Conservation (phyloP, 2,888 invertebrate species). For the Thymelicus acteon region DNA sequence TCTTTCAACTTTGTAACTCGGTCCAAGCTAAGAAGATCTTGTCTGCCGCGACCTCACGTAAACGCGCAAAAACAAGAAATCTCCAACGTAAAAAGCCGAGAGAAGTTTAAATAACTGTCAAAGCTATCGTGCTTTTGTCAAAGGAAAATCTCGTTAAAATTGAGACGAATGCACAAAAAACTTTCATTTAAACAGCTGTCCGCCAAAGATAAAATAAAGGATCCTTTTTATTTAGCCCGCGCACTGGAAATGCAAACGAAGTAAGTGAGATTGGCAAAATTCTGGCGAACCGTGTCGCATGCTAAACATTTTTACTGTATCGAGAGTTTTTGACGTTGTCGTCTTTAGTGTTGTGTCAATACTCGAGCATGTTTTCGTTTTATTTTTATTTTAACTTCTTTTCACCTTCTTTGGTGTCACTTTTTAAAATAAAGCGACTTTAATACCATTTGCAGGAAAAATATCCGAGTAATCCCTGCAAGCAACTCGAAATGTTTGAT, state of each 20-base stretch:
- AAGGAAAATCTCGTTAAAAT: slow-evolving; percentile 69
- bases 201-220: slow-evolving; percentile 66
- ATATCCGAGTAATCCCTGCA: not conserved
- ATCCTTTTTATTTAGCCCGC: slow-evolving; percentile 52
- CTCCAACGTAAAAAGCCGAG: slow-evolving; percentile 54
- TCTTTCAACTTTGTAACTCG: slow-evolving; percentile 20
- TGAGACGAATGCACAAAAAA: slow-evolving; percentile 68
- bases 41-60: slow-evolving; percentile 55
- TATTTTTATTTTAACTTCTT: slow-evolving; percentile 11
- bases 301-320: slow-evolving; percentile 31
- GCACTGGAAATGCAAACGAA: slow-evolving; percentile 73
- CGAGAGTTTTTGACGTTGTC: slow-evolving; percentile 14
- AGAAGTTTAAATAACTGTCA: slow-evolving; percentile 73
- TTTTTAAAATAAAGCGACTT: not conserved
- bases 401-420: not conserved
- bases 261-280: slow-evolving; percentile 62
- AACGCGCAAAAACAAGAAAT: slow-evolving; percentile 52
- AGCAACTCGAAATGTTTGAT: not conserved
- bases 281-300: slow-evolving; percentile 51
- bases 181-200: slow-evolving; percentile 71
- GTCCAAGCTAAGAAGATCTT: slow-evolving; percentile 45
- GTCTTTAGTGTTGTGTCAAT: slow-evolving; percentile 24
- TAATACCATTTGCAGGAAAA: not conserved
- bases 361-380: slow-evolving; percentile 12
- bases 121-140: slow-evolving; percentile 65